phyloP scores from a whole-genome alignment of 2,888 invertebrate genomes.

The Brachypterus glaber region DNA sequence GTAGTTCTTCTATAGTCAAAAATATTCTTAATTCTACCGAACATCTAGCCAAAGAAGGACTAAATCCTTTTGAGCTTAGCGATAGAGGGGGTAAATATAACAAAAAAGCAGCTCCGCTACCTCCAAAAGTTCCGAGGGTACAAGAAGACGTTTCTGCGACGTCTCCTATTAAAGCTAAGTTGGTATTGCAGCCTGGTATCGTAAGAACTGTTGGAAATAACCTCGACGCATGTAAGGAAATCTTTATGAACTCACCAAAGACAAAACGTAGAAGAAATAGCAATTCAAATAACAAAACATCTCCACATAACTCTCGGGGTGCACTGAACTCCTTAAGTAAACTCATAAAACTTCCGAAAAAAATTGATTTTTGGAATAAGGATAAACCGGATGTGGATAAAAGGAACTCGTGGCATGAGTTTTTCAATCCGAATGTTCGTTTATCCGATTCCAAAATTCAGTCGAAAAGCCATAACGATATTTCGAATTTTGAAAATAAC shows the following conservation, averaged over 20 bases:
- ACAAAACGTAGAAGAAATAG: conserved; percentile 25
- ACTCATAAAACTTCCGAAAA: conserved; percentile 47
- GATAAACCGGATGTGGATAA: conserved; percentile 31
- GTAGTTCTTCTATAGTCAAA: too few species aligned
- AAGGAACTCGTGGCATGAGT: conserved; percentile 30
- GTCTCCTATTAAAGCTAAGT: conserved; percentile 41
- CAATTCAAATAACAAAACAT: conserved; percentile 1
- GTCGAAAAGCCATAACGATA: conserved; percentile 32
- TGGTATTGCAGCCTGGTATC: conserved; percentile 43
- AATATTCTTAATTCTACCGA: too few species aligned
- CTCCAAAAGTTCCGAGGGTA: conserved; percentile 28
- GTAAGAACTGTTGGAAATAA: conserved; percentile 28
- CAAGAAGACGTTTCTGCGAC: conserved; percentile 13
- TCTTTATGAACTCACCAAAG: conserved; percentile 34
- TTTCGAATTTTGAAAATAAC: conserved; percentile 14
- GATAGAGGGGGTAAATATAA: conserved; percentile 45
- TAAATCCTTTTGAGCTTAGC: too few species aligned
- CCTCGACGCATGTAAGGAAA: conserved; percentile 27
- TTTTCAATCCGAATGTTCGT: conserved; percentile 14
- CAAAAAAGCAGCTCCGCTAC: conserved; percentile 45
- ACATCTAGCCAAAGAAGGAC: too few species aligned
- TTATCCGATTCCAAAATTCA: conserved; percentile 22
- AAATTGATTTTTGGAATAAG: conserved; percentile 49
- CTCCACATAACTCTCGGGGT: conserved; percentile 16
- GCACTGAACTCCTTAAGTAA: conserved; percentile 20